Evolutionary conservation across 2,113 vertebrate species (phyloP).

Genomic region (Athene noctua): DNA sequence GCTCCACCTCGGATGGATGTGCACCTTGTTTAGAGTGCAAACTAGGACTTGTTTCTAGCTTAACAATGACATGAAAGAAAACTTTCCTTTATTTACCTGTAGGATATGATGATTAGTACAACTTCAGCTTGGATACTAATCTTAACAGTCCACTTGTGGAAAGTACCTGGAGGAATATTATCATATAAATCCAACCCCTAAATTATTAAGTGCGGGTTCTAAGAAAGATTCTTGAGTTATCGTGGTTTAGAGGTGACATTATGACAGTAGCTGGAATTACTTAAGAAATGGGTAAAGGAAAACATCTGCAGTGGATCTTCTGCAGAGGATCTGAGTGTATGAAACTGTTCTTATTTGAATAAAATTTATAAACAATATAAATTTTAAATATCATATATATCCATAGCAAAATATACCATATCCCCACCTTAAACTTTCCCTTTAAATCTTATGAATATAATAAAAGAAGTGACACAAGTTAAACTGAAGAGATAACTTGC

Average conservation of each 20-base stretch:
- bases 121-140: neutral
- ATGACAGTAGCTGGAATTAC: neutral
- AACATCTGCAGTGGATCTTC: neutral
- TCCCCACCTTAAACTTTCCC: neutral
- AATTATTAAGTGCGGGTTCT: neutral
- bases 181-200: neutral
- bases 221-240: neutral
- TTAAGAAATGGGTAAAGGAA: neutral
- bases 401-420: neutral
- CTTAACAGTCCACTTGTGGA: neutral
- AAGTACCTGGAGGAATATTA: neutral
- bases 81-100: neutral
- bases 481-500: neutral
- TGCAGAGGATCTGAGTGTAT: neutral
- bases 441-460: neutral
- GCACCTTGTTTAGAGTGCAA: too few relatives aligned
- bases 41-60: fast-evolving
- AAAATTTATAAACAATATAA: neutral
- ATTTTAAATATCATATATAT: neutral
- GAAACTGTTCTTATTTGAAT: neutral
- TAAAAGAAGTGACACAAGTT: neutral
- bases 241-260: neutral
- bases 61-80: neutral
- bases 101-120: neutral
- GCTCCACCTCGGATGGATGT: neutral